Evolutionary conservation across 2,113 vertebrate species (phyloP), one percentile per base, ranked within the genome.

Genomic region (Grallaria varia): DNA sequence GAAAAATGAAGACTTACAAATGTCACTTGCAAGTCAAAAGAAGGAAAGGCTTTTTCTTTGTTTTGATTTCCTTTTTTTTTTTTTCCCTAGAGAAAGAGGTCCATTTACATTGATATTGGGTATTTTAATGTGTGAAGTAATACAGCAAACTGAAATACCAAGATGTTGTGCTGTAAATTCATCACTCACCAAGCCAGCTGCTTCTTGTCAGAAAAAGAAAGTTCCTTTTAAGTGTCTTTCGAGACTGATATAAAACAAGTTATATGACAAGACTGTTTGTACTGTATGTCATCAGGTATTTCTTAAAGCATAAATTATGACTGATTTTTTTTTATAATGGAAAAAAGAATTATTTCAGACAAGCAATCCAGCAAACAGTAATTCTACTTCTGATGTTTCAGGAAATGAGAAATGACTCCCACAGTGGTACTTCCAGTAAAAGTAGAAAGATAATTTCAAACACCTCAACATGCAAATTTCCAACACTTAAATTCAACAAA

Each of bases 231-330:
- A 93, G 84, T 88, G 68, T 92, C 84, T 95, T 97, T 87, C 82
- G 84, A 95, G 93, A 88, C 69, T 76, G 94, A 95, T 92, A 95
- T 95, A 84, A 95, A 96, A 87, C 79, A 94, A 95, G 90, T 91
- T 94, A 63, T 64, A 90, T 89, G 96, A 93, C 93, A 92, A 87
- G 78, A 45, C 30, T 89, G 76, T 96, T 92, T 89, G 91, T 93
- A 85, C 83, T 82, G 84, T 89, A 91, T 95, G 91, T 94, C 93
- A 97, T 84, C 94, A 94, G 81, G 79, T 89, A 94, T 96, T 96
- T 95, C 91, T 92, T 75, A 94, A 63, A 75, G 75, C 69, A 95
- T 95, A 95, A 96, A 96, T 91, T 96, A 95, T 84, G 73, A 85
- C 25, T 45, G 24, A 11, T 64, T 33, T 64, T 81, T 55, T 83